Evolutionary conservation across 2,113 vertebrate genomes (phyloP).

Genomic region (Campylomormyrus tamandua): DNA sequence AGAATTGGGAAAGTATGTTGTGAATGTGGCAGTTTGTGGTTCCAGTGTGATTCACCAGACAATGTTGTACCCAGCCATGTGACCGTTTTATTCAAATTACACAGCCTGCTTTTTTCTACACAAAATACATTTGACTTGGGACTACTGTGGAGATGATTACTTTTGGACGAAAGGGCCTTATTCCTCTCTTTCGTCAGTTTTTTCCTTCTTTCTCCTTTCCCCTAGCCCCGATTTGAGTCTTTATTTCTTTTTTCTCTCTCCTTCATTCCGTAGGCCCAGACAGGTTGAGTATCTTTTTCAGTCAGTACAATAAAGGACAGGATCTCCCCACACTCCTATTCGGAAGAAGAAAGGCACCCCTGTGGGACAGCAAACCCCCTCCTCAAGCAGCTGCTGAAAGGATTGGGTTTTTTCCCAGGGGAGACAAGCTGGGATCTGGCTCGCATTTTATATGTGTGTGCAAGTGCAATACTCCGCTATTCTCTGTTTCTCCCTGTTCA

Average conservation of each 20-base stretch:
- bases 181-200: not conserved
- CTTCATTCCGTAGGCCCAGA: not conserved
- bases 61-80: not conserved
- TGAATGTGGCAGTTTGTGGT: not conserved
- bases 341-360: conserved; percentile 9
- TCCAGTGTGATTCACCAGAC: not conserved
- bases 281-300: conserved; percentile 20
- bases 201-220: not conserved
- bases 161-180: not conserved
- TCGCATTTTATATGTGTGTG: not conserved
- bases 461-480: not conserved
- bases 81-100: not conserved
- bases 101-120: not conserved
- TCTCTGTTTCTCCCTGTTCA: not conserved
- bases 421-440: not conserved
- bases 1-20: not conserved
- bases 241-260: conserved; percentile 1
- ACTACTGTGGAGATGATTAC: not conserved
- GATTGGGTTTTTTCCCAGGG: conserved; percentile 15
- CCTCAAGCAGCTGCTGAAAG: conserved; percentile 15
- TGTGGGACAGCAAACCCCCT: conserved; percentile 10
- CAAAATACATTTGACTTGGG: not conserved
- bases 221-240: not conserved
- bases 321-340: conserved; percentile 13
- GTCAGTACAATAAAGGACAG: conserved; percentile 18